phyloP scores from a whole-genome alignment of 2,888 invertebrate genomes.

The Balanococcus diminutus region DNA sequence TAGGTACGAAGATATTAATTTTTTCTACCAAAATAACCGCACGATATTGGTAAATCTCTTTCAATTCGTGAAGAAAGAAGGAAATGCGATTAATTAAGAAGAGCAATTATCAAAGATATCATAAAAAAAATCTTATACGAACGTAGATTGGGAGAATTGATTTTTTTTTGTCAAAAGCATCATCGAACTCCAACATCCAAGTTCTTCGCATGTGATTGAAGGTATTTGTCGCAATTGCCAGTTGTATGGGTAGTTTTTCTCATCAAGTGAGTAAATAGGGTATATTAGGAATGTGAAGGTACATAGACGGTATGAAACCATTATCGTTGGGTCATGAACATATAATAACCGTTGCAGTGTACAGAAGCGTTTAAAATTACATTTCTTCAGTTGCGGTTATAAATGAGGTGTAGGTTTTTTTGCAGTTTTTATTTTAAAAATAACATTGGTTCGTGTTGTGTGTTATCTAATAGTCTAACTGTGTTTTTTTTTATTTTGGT shows the following conservation, averaged over 20 bases:
- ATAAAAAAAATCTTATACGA: too few species aligned
- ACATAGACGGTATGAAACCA: neutral
- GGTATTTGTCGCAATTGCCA: neutral
- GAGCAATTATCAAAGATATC: neutral
- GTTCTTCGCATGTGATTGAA: neutral
- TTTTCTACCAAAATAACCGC: neutral
- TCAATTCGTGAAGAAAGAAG: neutral
- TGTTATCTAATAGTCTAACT: neutral
- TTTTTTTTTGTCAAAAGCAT: neutral
- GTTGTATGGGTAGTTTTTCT: neutral
- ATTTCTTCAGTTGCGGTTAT: conserved; percentile 13
- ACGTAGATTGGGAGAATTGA: neutral
- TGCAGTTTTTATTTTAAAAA: neutral
- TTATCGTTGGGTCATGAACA: neutral
- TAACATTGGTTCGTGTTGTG: neutral
- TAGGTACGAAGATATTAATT: neutral
- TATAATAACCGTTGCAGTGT: neutral
- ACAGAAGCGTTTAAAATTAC: conserved; percentile 13
- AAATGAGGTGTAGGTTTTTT: neutral
- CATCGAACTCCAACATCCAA: too few species aligned
- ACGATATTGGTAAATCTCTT: neutral
- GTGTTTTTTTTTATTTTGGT: neutral
- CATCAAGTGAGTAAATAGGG: conserved; percentile 27
- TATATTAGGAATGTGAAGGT: conserved; percentile 37
- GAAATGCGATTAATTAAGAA: neutral